Conservation (phyloP, 2,113 vertebrate genomes). For the Macrotis lagotis region DNA sequence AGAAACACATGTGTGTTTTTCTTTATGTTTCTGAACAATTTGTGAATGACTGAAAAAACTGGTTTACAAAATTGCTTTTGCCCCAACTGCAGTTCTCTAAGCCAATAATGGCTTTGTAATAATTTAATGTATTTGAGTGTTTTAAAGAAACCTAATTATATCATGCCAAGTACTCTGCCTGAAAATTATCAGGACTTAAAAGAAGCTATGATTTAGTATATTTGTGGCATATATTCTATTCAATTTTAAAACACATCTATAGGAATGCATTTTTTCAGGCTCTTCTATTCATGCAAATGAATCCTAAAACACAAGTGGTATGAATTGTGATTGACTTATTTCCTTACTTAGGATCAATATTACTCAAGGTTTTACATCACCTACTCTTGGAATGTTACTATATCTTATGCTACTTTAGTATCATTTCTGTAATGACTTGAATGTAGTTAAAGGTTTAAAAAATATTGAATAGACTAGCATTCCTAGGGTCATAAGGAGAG, state of each 20-base stretch:
- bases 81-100: conserved; percentile 39
- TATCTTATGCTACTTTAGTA: conserved; percentile 13
- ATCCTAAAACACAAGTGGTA: conserved; percentile 50
- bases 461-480: conserved; percentile 7
- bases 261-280: conserved; percentile 23
- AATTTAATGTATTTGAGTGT: conserved; percentile 53
- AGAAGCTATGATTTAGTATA: conserved; percentile 65
- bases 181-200: conserved; percentile 32
- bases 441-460: background rate
- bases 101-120: conserved; percentile 40
- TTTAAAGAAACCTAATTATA: conserved; percentile 69
- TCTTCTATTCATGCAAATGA: background rate
- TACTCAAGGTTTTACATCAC: conserved; percentile 40
- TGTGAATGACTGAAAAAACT: conserved; percentile 15
- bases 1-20: background rate
- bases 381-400: conserved; percentile 32
- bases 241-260: conserved; percentile 61
- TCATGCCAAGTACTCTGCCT: conserved; percentile 51
- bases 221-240: conserved; percentile 69
- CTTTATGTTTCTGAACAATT: conserved; percentile 41
- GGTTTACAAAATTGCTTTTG: conserved; percentile 28
- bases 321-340: conserved; percentile 6
- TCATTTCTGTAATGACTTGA: conserved; percentile 1
- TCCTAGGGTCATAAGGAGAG: background rate
- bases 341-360: conserved; percentile 28